These are phyloP conservation scores for Mimachlamys varia DNA, from an alignment of 2,888 invertebrate genomes.

Conservation along the genomic window DNA sequence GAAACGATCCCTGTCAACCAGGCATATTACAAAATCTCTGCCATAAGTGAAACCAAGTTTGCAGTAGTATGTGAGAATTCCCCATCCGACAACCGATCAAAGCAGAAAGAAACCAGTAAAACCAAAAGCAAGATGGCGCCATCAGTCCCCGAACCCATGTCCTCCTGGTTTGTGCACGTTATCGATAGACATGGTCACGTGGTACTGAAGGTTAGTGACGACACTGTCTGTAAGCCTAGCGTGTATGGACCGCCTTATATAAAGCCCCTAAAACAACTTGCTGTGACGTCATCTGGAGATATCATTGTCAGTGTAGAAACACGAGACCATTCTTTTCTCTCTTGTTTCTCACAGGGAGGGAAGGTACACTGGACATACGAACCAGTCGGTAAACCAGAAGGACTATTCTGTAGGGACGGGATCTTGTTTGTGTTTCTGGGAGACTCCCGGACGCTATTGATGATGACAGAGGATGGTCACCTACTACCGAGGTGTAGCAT, in stretches of 20 bases:
- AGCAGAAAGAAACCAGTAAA: neutral
- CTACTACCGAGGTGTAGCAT: neutral
- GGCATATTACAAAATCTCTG: neutral
- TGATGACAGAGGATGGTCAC: neutral
- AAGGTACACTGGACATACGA: neutral
- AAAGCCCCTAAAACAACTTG: neutral
- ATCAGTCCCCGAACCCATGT: neutral
- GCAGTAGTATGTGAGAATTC: conserved; percentile 8
- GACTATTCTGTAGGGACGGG: neutral
- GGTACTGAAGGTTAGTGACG: neutral
- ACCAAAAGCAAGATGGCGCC: neutral
- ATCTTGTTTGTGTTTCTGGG: neutral
- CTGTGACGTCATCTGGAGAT: neutral
- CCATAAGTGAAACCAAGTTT: neutral
- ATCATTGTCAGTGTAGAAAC: neutral
- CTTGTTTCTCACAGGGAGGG: neutral
- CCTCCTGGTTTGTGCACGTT: neutral
- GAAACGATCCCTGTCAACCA: neutral
- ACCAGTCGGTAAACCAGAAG: neutral
- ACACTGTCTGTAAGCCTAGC: neutral
- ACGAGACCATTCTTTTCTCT: neutral
- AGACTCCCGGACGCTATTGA: neutral
- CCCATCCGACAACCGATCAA: neutral
- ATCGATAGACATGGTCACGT: neutral
- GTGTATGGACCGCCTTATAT: neutral